phyloP scores from a whole-genome alignment of 2,113 vertebrate genomes.

The Rhinichthys klamathensis region DNA sequence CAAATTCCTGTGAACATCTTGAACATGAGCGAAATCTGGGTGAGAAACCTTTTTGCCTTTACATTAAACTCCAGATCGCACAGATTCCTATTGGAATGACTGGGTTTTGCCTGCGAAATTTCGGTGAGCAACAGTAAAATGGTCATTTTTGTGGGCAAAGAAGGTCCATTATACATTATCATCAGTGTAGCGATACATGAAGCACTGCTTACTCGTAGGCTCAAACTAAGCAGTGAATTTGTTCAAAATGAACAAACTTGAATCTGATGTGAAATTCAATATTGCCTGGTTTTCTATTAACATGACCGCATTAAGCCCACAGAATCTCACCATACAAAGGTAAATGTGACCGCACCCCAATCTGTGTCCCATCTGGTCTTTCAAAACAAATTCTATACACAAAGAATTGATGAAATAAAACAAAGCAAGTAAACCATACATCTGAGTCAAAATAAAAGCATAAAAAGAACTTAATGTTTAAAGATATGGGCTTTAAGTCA shows the following conservation, averaged over 20 bases:
- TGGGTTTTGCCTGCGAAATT: not conserved
- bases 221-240: not conserved
- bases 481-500: not conserved
- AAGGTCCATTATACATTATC: no score
- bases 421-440: slow-evolving; percentile 46
- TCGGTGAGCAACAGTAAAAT: not conserved
- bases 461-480: slow-evolving; percentile 55
- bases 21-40: no score
- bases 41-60: no score
- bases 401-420: slow-evolving; percentile 48
- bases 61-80: no score
- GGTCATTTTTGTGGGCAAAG: no score
- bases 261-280: not conserved
- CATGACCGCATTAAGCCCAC: not conserved
- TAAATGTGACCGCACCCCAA: not conserved
- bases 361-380: not conserved
- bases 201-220: not conserved
- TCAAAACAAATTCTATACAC: slow-evolving; percentile 58
- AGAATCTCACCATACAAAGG: not conserved
- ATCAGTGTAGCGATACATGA: not conserved
- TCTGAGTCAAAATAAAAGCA: slow-evolving; percentile 55
- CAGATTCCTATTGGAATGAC: not conserved
- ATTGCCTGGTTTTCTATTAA: not conserved
- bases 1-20: no score
- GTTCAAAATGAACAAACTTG: not conserved